phyloP scores from a whole-genome alignment of 2,888 invertebrate species.

The Acanthococcus lagerstroemiae region DNA sequence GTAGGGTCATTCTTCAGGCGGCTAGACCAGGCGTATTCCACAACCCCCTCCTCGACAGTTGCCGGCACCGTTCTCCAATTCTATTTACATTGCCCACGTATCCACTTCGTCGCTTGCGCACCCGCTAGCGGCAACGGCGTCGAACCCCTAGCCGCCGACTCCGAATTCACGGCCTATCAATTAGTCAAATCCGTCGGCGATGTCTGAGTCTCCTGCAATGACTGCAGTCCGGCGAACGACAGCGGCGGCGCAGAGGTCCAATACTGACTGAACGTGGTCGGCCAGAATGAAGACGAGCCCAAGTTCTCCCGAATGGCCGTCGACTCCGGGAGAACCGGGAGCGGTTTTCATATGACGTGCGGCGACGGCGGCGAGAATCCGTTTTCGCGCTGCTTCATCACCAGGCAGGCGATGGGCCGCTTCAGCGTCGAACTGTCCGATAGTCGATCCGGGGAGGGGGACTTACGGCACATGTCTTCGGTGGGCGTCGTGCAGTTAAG shows the following conservation, averaged over 20 bases:
- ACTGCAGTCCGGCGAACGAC: constrained; percentile 29
- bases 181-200: constrained; percentile 21
- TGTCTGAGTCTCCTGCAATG: not conserved
- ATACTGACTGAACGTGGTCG: constrained; percentile 34
- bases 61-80: too few relatives aligned
- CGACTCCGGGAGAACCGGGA: constrained; percentile 57
- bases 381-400: constrained; percentile 20
- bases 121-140: too few relatives aligned
- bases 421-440: constrained; percentile 1
- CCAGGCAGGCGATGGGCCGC: constrained; percentile 18
- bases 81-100: too few relatives aligned
- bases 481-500: constrained; percentile 44
- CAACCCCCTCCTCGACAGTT: too few relatives aligned
- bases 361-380: constrained; percentile 39
- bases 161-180: too few relatives aligned
- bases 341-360: constrained; percentile 76
- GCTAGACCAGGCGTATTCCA: too few relatives aligned
- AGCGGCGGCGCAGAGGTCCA: constrained; percentile 26
- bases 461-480: constrained; percentile 42
- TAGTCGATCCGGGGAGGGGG: constrained; percentile 39
- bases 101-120: too few relatives aligned
- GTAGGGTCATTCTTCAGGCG: too few relatives aligned
- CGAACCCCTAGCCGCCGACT: too few relatives aligned
- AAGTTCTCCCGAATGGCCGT: constrained; percentile 31
- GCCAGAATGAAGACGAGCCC: constrained; percentile 26